Conservation (phyloP, 2,113 vertebrate species). For the Gracilinanus agilis region DNA sequence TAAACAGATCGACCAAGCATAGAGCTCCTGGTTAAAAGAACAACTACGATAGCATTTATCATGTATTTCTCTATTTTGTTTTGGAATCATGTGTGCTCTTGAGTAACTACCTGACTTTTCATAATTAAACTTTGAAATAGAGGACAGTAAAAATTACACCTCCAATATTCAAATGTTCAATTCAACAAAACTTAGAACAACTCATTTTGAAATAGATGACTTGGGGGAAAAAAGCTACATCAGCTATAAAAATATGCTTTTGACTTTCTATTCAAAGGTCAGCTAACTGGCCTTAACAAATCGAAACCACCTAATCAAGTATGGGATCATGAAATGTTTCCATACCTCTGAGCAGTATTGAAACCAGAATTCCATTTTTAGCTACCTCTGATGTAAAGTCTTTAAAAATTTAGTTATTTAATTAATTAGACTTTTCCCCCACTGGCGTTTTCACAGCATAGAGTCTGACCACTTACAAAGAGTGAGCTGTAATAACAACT, state of each 20-base stretch:
- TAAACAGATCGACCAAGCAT: slow-evolving; percentile 10
- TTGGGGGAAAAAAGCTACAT: not conserved
- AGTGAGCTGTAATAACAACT: slow-evolving; percentile 76
- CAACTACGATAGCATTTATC: not conserved
- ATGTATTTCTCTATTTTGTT: slow-evolving; percentile 15
- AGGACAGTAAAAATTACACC: slow-evolving; percentile 40
- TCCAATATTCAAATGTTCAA: slow-evolving; percentile 28
- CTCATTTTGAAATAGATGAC: not conserved
- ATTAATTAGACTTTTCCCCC: slow-evolving; percentile 76
- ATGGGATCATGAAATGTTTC: slow-evolving; percentile 55
- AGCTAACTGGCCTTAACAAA: not conserved
- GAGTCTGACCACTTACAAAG: slow-evolving; percentile 74
- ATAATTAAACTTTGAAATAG: slow-evolving; percentile 48
- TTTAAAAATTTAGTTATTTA: slow-evolving; percentile 76
- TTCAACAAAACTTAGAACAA: slow-evolving; percentile 19
- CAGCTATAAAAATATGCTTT: slow-evolving; percentile 30
- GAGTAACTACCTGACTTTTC: slow-evolving; percentile 33
- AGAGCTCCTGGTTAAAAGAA: not conserved
- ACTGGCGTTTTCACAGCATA: slow-evolving; percentile 64
- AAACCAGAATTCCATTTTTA: slow-evolving; percentile 61
- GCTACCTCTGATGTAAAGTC: slow-evolving; percentile 27
- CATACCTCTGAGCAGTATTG: not conserved
- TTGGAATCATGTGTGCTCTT: slow-evolving; percentile 46
- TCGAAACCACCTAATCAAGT: not conserved
- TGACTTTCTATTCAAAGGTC: slow-evolving; percentile 22